Percentiles rank a stretch among this genome's conserved stretches.
These are phyloP conservation scores for Triplophysa yarkandensis DNA, from an alignment of 2,797 vertebrate species.

Conservation along the genomic window DNA sequence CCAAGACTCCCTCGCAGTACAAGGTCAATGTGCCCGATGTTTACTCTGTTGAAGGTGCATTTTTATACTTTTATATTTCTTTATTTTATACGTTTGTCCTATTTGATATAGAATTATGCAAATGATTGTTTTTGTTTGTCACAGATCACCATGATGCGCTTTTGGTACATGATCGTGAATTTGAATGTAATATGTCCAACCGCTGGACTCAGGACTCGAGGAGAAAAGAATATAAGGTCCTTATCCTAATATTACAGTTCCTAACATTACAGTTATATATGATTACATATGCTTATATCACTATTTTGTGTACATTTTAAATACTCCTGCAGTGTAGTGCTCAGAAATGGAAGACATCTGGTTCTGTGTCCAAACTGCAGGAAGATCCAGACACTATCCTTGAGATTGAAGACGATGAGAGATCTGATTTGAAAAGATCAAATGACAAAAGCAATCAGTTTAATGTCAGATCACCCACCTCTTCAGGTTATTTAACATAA, in stretches of 20 bases:
- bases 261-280: too few species aligned
- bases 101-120: neutral
- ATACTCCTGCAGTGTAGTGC: constrained; percentile 27
- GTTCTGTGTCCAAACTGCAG: constrained; percentile 30
- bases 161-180: constrained; percentile 23
- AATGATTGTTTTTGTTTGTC: constrained; percentile 19
- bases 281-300: neutral
- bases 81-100: neutral
- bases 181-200: constrained; percentile 50
- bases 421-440: constrained; percentile 19
- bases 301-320: neutral
- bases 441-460: too few species aligned
- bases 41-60: constrained; percentile 62
- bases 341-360: constrained; percentile 35
- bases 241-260: too few species aligned
- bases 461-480: constrained; percentile 35
- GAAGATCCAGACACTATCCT: constrained; percentile 40
- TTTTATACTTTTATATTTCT: neutral
- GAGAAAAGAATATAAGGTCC: constrained; percentile 46
- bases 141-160: constrained; percentile 53
- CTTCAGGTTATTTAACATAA: constrained; percentile 21
- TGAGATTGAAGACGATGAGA: constrained; percentile 47
- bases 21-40: neutral
- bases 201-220: constrained; percentile 57
- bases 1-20: neutral